Base-by-base conservation (phyloP, 2,888 invertebrate genomes). In the Philonicus albiceps region DNA sequence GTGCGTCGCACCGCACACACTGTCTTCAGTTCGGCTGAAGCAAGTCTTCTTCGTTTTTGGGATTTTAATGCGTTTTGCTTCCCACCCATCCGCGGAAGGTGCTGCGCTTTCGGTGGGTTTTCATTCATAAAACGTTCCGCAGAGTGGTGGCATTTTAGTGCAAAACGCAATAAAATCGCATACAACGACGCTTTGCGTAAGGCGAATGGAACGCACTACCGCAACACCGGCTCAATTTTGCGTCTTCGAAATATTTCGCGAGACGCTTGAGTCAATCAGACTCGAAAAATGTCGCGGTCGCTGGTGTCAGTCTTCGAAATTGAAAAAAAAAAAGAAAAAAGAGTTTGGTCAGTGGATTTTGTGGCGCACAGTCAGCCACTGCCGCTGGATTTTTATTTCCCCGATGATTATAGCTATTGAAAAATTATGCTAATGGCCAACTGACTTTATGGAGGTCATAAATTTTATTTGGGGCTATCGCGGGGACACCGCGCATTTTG, bases 361-460 rank as follows among this genome's bases (percentile, higher is more conserved):
- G 76, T 31, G 30, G 22, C 31, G n/a, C 22, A 81, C 49, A 49
- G 49, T 1, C 49, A 49, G 49, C 16, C 49, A 49, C 49, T 49
- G n/a, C n/a, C 16, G 43, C 3, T 49, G 49, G 49, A n/a, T 5
- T 49, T 43, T 16, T 49, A 49, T 30, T 34, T 81, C 80, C 80
- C 81, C 27, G 84, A 84, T 84, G 84, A 73, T 84, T 84, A n/a
- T n/a, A 84, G 73, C 22, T 73, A 84, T 72, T 30, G 84, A 84
- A 73, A 84, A 84, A 84, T 84, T 84, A 84, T 84, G 84, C 84
- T 84, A 84, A 84, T 84, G 43, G 30, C 31, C 84, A 64, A 64
- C 72, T 43, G 73, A 84, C 27, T 73, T 84, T 84, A 84, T 73
- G 73, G 84, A 84, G 84, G 84, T 73, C 84, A 64, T 83, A 64